A percentile compares a stretch with the other conserved stretches of the same genome.
Conservation (phyloP, 2,888 invertebrate genomes). For the Trichopoda pennipes region DNA sequence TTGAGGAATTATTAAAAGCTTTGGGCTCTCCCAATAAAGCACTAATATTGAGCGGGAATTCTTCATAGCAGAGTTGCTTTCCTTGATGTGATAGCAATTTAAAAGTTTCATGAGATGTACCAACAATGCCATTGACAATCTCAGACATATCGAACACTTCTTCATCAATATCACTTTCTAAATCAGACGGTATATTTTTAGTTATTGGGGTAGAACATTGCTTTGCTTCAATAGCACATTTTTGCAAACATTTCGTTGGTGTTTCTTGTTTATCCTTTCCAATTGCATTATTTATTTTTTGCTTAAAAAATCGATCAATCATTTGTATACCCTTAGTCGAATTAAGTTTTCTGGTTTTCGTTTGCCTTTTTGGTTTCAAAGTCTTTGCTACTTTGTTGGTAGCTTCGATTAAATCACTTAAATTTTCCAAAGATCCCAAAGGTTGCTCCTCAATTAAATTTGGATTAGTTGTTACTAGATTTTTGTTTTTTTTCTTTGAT, state of each 20-base stretch:
- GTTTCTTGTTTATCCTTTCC: conserved; percentile 41
- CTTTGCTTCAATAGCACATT: conserved; percentile 23
- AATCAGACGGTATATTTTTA: conserved; percentile 74
- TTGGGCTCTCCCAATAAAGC: conserved; percentile 63
- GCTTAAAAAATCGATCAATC: conserved; percentile 78
- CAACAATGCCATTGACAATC: conserved; percentile 82
- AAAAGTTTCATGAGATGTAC: conserved; percentile 69
- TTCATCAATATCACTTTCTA: conserved; percentile 79
- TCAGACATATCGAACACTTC: conserved; percentile 82
- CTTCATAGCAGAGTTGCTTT: conserved; percentile 74
- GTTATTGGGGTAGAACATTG: conserved; percentile 77
- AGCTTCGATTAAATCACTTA: conserved; percentile 71
- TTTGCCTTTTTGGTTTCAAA: conserved; percentile 68
- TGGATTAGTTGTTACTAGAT: conserved; percentile 64
- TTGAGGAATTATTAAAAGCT: not conserved
- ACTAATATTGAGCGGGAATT: conserved; percentile 70
- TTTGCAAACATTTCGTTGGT: conserved; percentile 58
- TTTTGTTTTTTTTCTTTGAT: conserved; percentile 81
- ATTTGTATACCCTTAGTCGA: conserved; percentile 74
- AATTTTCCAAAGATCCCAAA: conserved; percentile 73
- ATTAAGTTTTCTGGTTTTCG: conserved; percentile 78
- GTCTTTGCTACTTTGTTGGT: conserved; percentile 75
- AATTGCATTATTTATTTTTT: conserved; percentile 14
- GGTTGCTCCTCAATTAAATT: conserved; percentile 73
- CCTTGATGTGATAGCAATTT: conserved; percentile 73